Base-by-base conservation (phyloP, 2,888 invertebrate genomes). In the Myopa testacea region DNA sequence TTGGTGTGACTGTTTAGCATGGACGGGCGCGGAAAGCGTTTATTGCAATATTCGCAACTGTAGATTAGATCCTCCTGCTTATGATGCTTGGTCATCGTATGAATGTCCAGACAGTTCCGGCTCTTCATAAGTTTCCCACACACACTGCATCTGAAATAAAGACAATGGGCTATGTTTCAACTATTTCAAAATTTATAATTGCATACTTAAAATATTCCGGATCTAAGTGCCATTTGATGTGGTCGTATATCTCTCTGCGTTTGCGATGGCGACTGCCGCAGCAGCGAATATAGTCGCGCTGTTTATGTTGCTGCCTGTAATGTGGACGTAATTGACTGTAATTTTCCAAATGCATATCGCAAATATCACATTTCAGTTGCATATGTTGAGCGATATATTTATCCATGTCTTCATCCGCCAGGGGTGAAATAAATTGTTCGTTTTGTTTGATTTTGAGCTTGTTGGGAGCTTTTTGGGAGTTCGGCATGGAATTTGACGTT, bases 211-310 rank as follows among this genome's bases (percentile, higher is more conserved):
- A 87, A 69, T 84, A 82, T 69, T 84, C 85, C 37, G 87, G 87
- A 81, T 87, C 84, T 68, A 85, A 82, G 78, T 87, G 87, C 80
- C 84, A 86, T 77, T 86, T 83, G 62, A 87, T 82, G 80, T 87
- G 87, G 45, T 87, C 86, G 79, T 83, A 85, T 0, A 87, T 83
- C 55, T 84, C 83, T 73, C 82, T 82, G 26, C 85, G 84, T 63
- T 85, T 84, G 16, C 79, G 82, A 75, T 85, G 86, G 16, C 83
- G 79, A 69, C 82, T 85, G 70, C 84, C 84, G 79, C 87, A 87
- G 78, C 87, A 87, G 70, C 85, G 85, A 7, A 86, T 81, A 78
- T 86, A 87, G 37, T 84, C 84, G n/a, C 84, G 83, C 50, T 83
- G 82, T 52, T 87, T 83, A 37, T 87, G 87, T 26, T 81, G 84